These are phyloP conservation scores for Stegastes partitus DNA, from an alignment of 2,113 vertebrate genomes.

Conservation along the genomic window DNA sequence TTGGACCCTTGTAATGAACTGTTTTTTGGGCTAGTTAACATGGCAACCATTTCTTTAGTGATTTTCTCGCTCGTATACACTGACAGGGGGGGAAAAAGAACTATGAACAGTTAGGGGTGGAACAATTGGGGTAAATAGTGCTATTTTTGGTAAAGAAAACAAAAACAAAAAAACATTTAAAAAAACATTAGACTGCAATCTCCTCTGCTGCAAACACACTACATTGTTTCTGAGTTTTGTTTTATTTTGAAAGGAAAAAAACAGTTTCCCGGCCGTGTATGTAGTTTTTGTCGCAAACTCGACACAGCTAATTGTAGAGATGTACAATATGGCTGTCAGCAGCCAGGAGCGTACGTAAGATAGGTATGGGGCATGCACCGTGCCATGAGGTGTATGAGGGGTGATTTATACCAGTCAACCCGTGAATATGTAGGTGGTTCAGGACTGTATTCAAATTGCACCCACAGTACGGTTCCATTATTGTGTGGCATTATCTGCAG, in stretches of 20 bases:
- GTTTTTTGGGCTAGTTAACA: too few relatives aligned
- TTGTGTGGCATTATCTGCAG: not conserved
- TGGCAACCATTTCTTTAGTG: too few relatives aligned
- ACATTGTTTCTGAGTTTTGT: not conserved
- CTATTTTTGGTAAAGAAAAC: not conserved
- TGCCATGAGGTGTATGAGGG: not conserved
- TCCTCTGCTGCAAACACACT: too few relatives aligned
- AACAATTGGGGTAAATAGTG: not conserved
- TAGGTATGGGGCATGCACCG: slow-evolving; percentile 31
- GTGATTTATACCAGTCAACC: not conserved
- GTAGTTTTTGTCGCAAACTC: not conserved
- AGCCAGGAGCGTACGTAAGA: slow-evolving; percentile 35
- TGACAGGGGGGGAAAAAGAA: too few relatives aligned
- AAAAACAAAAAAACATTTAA: too few relatives aligned
- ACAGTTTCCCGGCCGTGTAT: not conserved
- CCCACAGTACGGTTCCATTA: not conserved
- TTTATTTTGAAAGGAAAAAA: slow-evolving; percentile 24
- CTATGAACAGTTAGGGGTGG: too few relatives aligned
- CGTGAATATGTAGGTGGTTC: fast-evolving
- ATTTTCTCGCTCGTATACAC: too few relatives aligned
- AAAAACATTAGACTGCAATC: too few relatives aligned
- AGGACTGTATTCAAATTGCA: not conserved
- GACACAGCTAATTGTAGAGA: slow-evolving; percentile 26
- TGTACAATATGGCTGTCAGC: slow-evolving; percentile 81
- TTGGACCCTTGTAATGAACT: too few relatives aligned